phyloP scores from a whole-genome alignment of 2,797 vertebrate species.

The Hybognathus amarus region DNA sequence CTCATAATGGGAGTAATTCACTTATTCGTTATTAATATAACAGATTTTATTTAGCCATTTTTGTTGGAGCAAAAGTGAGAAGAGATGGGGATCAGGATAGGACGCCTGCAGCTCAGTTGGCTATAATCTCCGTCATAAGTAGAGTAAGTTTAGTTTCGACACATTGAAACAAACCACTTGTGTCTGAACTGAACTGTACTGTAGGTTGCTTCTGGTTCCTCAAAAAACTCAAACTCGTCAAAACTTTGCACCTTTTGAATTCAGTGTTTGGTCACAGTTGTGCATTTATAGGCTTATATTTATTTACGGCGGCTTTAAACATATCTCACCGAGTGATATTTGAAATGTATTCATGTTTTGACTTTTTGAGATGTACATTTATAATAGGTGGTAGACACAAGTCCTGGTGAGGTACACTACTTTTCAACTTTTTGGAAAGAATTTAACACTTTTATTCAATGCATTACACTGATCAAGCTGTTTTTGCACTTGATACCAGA shows the following conservation, averaged over 20 bases:
- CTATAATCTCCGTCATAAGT: neutral
- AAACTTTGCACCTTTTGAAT: neutral
- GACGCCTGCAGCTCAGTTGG: neutral
- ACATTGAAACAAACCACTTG: neutral
- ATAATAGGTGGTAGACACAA: neutral
- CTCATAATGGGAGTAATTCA: neutral
- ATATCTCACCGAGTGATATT: neutral
- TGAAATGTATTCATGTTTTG: no score
- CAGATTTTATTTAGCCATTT: neutral
- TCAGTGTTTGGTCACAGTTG: neutral
- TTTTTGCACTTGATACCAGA: no score
- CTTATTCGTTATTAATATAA: neutral
- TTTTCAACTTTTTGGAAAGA: no score
- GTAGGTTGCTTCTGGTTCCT: neutral
- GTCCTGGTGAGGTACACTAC: no score
- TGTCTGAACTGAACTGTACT: neutral
- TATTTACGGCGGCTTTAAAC: neutral
- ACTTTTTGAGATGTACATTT: neutral
- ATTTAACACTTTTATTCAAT: no score
- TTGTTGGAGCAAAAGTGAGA: neutral
- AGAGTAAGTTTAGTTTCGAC: neutral
- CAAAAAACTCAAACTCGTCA: neutral
- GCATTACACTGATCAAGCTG: no score
- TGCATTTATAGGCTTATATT: neutral
- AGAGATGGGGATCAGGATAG: neutral